These are phyloP conservation scores for Parnassius apollo DNA, from an alignment of 2,888 invertebrate genomes.

Conservation along the genomic window DNA sequence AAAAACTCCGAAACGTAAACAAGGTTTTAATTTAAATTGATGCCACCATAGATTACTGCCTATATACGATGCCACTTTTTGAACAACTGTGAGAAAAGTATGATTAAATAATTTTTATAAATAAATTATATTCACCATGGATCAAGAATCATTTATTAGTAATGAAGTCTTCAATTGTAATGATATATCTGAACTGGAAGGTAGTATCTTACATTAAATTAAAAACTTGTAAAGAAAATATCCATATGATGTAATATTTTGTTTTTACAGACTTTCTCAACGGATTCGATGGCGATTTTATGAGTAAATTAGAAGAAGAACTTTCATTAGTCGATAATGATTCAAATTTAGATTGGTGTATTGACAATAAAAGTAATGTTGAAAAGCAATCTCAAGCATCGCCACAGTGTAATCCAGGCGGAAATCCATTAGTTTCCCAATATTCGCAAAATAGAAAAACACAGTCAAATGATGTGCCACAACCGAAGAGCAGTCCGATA, in stretches of 20 bases:
- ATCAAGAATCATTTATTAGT: conserved; percentile 64
- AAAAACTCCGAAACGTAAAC: conserved; percentile 58
- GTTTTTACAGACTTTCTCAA: conserved; percentile 82
- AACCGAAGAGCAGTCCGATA: conserved; percentile 54
- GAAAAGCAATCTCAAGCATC: conserved; percentile 58
- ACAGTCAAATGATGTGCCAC: conserved; percentile 38
- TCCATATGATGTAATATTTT: conserved; percentile 28
- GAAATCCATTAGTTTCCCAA: conserved; percentile 69
- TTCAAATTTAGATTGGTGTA: conserved; percentile 47
- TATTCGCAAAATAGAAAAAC: conserved; percentile 51
- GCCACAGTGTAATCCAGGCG: conserved; percentile 52
- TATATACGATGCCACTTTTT: too few species aligned
- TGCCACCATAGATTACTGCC: too few species aligned
- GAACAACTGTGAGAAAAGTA: conserved; percentile 4
- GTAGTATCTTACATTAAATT: conserved; percentile 49
- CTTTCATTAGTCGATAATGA: conserved; percentile 61
- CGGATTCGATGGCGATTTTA: conserved; percentile 85
- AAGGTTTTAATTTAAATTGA: too few species aligned
- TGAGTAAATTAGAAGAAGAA: conserved; percentile 77
- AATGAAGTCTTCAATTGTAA: conserved; percentile 84
- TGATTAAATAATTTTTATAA: conserved; percentile 17
- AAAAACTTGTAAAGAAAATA: conserved; percentile 11
- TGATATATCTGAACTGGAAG: conserved; percentile 86
- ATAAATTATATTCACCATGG: conserved; percentile 45
- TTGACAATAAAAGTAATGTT: conserved; percentile 54